Conservation (phyloP, 1,140 invertebrate species). For the Polypedilum pembai region DNA sequence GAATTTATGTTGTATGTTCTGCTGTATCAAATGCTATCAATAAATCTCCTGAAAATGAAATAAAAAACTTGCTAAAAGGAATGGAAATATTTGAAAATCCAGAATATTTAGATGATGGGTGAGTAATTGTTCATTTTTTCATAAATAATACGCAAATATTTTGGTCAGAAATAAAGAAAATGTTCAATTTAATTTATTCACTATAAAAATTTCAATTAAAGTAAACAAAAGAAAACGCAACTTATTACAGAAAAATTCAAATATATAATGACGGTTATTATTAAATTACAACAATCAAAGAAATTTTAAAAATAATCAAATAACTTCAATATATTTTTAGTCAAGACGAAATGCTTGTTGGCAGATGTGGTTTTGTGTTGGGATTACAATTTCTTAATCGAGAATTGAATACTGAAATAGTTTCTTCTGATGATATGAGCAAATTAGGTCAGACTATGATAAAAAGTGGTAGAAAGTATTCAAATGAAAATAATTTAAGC, state of each 20-base stretch:
- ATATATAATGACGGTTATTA: too few species aligned
- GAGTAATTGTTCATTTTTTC: too few species aligned
- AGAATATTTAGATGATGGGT: slow-evolving; percentile 58
- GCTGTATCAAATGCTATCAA: slow-evolving; percentile 42
- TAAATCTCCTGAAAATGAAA: slow-evolving; percentile 45
- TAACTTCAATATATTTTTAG: too few species aligned
- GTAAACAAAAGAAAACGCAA: too few species aligned
- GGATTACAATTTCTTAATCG: slow-evolving; percentile 65
- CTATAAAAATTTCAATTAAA: too few species aligned
- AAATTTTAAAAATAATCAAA: too few species aligned
- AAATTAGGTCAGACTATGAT: slow-evolving; percentile 61
- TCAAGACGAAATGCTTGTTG: slow-evolving; percentile 77
- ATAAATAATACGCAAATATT: too few species aligned
- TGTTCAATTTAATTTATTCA: too few species aligned
- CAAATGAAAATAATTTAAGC: slow-evolving; percentile 49
- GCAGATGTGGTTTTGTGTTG: slow-evolving; percentile 68
- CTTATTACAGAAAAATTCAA: too few species aligned
- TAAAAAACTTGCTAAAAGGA: slow-evolving; percentile 44
- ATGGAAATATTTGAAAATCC: slow-evolving; percentile 47
- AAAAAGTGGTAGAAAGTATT: slow-evolving; percentile 61
- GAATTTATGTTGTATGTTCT: slow-evolving; percentile 53
- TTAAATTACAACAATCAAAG: too few species aligned
- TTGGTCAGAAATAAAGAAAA: too few species aligned
- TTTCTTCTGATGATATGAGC: slow-evolving; percentile 47
- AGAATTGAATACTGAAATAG: slow-evolving; percentile 40